Conservation (phyloP, 2,888 invertebrate genomes). For the Meandrusa payeni region DNA sequence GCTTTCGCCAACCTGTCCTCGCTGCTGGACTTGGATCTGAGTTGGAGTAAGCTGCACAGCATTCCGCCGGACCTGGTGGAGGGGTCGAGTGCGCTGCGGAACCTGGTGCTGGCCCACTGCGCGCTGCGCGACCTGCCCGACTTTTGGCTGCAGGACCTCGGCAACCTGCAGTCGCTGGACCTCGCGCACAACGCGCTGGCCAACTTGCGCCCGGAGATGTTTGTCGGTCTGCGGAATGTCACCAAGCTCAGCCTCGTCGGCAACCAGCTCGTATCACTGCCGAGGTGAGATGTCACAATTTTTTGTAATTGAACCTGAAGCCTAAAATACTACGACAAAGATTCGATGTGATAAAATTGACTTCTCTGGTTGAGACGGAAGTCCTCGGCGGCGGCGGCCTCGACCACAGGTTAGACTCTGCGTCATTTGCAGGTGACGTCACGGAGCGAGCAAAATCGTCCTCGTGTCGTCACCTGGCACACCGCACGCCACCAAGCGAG, state of each 20-base stretch:
- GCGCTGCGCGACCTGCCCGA: conserved; percentile 7
- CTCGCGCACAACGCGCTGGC: conserved; percentile 34
- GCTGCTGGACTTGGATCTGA: conserved; percentile 32
- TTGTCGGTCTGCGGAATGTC: conserved; percentile 30
- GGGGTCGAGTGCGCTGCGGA: conserved; percentile 22
- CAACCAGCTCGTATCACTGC: conserved; percentile 21
- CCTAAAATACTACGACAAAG: too few species aligned
- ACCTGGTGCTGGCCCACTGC: conserved; percentile 21
- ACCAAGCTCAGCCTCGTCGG: conserved; percentile 26
- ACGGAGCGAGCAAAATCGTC: too few species aligned
- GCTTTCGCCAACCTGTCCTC: conserved; percentile 33
- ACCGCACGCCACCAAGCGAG: too few species aligned
- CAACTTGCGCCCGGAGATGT: conserved; percentile 27
- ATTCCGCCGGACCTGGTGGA: conserved; percentile 30
- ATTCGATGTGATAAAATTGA: too few species aligned
- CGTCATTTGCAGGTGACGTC: too few species aligned
- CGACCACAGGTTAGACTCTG: too few species aligned
- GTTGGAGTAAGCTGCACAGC: conserved; percentile 28
- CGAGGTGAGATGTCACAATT: conserved; percentile 16
- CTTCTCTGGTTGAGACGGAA: too few species aligned
- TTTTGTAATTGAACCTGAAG: too few species aligned
- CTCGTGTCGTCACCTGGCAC: too few species aligned
- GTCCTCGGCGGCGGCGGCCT: too few species aligned
- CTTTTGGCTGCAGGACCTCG: conserved; percentile 31
- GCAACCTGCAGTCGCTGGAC: conserved; percentile 27